Evolutionary conservation across 2,797 vertebrate genomes (phyloP), one percentile per base, ranked within the genome.

Genomic region (Dallia pectoralis): DNA sequence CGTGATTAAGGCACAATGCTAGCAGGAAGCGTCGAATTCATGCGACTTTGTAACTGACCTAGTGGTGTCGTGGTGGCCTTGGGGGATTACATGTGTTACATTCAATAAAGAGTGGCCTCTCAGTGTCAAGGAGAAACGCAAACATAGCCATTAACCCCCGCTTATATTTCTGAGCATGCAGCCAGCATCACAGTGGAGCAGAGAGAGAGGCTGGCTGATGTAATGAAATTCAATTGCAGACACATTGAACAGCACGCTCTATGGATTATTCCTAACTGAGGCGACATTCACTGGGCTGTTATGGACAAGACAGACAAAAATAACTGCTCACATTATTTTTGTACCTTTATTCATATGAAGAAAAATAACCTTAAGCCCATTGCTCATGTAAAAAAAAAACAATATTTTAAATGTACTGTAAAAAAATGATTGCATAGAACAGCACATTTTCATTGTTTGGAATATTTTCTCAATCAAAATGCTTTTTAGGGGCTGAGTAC

Each of bases 71-170:
- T 78, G 59, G 84, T 82, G 86, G 92, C 90, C 93, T 91, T 91
- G 81, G 82, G 90, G 92, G 90, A 93, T 92, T 93, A 93, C 92
- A 93, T 78, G 85, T 89, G 92, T 93, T 90, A 90, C 88, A 88
- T 93, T 93, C 93, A 94, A 94, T 94, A 94, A 93, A 91, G 89
- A 85, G 87, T 89, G 86, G 86, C 87, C 90, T 86, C 87, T 91
- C 89, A 86, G 89, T 93, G 93, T 92, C 92, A 91, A 91, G 89
- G 91, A 91, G 91, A 91, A 89, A 91, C 86, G 89, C 88, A 88
- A 90, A 92, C 90, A 92, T 88, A 85, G 85, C 88, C 91, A 91
- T 93, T 92, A 92, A 92, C 91, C 89, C 84, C 87, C 79, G 71
- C 85, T 90, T 92, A 88, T 82, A 88, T 88, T 84, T 84, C 79